A percentile compares a stretch with the other conserved stretches of the same genome.
Evolutionary conservation across 2,888 invertebrate species (phyloP).

Genomic region (Choristoneura rosaceana): DNA sequence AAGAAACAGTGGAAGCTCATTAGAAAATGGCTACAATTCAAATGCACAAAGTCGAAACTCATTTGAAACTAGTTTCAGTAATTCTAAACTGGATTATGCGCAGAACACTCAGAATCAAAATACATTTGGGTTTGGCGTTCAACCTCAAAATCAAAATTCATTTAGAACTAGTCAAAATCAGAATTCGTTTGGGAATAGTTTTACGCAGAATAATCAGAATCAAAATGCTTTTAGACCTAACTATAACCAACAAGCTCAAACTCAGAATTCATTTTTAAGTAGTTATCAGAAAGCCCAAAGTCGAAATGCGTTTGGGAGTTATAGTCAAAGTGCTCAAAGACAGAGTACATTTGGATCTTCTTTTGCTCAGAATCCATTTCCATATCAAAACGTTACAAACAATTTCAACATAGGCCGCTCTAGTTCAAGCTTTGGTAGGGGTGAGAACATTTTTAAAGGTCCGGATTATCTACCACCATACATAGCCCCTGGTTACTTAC

Average conservation of each 20-base stretch:
- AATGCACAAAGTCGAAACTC: neutral
- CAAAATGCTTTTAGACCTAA: neutral
- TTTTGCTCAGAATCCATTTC: slow-evolving; percentile 2
- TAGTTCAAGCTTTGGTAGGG: neutral
- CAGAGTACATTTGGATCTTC: neutral
- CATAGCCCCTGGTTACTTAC: slow-evolving; percentile 16
- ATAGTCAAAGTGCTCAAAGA: neutral
- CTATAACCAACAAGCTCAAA: neutral
- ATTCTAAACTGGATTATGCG: neutral
- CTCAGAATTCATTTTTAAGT: neutral
- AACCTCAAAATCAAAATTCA: neutral
- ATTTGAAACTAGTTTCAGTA: neutral
- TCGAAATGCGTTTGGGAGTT: neutral
- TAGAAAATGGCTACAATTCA: neutral
- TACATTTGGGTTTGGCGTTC: neutral
- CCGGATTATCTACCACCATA: slow-evolving; percentile 15
- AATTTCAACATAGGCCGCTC: neutral
- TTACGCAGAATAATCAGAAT: neutral
- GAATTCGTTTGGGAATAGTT: neutral
- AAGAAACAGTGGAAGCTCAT: neutral
- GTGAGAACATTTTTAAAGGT: slow-evolving; percentile 12
- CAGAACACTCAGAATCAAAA: neutral
- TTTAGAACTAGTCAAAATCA: neutral
- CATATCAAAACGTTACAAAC: neutral
- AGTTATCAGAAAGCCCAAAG: neutral